Evolutionary conservation across 2,888 invertebrate genomes (phyloP).

Genomic region (Platycnemis pennipes): DNA sequence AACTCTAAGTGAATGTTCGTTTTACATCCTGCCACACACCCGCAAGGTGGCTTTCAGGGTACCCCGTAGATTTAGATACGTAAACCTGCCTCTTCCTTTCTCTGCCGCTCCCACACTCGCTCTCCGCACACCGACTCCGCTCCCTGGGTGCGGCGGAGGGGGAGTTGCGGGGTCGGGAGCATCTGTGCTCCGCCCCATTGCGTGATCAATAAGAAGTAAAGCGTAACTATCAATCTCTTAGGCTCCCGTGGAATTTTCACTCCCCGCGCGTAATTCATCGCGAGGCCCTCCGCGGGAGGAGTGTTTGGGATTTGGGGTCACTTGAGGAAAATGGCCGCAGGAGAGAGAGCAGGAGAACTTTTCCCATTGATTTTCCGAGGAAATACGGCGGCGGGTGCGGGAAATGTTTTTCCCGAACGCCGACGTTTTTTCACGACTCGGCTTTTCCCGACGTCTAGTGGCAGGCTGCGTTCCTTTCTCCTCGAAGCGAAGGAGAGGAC

Average conservation of each 20-base stretch:
- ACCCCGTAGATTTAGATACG: too few relatives aligned
- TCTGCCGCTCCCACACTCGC: neutral
- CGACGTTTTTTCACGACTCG: neutral
- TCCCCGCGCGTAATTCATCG: neutral
- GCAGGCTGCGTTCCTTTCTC: neutral
- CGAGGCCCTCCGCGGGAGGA: neutral
- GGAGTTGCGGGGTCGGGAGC: neutral
- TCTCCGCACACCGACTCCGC: neutral
- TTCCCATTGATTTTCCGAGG: constrained; percentile 22
- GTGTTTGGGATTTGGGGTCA: neutral
- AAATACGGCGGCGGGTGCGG: neutral
- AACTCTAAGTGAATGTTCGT: too few relatives aligned
- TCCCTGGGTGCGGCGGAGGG: neutral
- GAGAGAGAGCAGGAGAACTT: neutral
- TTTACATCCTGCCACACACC: too few relatives aligned
- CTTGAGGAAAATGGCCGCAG: constrained; percentile 25
- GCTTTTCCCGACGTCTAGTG: neutral
- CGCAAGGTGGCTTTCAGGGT: too few relatives aligned
- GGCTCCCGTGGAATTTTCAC: neutral
- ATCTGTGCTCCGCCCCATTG: neutral
- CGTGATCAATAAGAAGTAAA: constrained; percentile 22
- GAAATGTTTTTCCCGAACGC: neutral
- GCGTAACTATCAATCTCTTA: neutral
- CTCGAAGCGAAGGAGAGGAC: neutral
- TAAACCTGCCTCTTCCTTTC: neutral